Evolutionary conservation across 30 jellyfish, hydroid and myxozoan genomes (phyloP), one percentile per base, ranked within the genome.

Genomic region (Aurelia sp.): DNA sequence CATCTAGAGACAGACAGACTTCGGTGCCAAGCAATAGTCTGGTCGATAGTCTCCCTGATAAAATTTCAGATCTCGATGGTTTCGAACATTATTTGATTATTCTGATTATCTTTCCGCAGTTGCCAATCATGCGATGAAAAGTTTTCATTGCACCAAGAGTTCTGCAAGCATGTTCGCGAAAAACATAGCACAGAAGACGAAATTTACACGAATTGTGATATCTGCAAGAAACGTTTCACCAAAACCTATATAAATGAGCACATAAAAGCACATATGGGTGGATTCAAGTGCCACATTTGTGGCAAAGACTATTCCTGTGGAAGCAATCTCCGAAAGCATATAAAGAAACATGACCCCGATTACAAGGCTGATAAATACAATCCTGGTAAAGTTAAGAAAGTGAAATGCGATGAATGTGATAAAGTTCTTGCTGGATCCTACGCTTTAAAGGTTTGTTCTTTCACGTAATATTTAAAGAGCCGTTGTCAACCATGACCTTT

Each of bases 291-390:
- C 71, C 76, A 73, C 15, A 68, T 52, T 3, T 86, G 95, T 55
- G 22, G 8, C 21, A 86, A 74, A 74, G 66, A 74, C 1, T 86
- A 74, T 48, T 86, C 95, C 19, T 75, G 87, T 47, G 85, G 78
- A 35, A 76, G 95, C 80, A 86, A 86, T 62, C 37, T 75, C 88
- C 66, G 89, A 47, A 86, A 74, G 89, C 95, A 86, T 23, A 47
- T 16, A 19, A 55, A 68, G 72, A 74, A 68, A 66, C 95, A 86
- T 62, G 66, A 35, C 9, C 89, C 95, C 2, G 81, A 71, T 4
- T 86, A 86, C 73, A 65, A 41, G 27, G 88, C 93, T 13, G 57
- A 72, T 61, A 73, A 73, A 20, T 64, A 65, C 8, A 10, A 12
- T 18, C 35, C 74, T n/a, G 81, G 59, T 73, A 50, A 9, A 16